A percentile compares a stretch with the other conserved stretches of the same genome.
Conservation (phyloP, 2,888 invertebrate species). For the Aporophyla nigra region DNA sequence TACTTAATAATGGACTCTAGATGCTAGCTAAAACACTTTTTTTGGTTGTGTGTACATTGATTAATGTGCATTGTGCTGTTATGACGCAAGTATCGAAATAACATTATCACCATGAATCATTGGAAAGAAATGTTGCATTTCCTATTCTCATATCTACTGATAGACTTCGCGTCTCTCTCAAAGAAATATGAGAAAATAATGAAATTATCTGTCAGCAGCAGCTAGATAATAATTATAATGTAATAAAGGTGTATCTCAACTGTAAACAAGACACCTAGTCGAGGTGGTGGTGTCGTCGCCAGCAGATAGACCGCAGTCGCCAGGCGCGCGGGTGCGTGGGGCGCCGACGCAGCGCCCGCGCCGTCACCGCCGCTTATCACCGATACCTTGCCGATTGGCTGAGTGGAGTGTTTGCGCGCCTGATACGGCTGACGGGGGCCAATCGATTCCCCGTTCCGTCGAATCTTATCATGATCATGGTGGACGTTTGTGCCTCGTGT, state of each 20-base stretch:
- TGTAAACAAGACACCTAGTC: conserved; percentile 83
- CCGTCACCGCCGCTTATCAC: conserved; percentile 78
- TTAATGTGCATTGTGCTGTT: neutral
- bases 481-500: conserved; percentile 88
- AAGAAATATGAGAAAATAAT: conserved; percentile 71
- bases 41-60: neutral
- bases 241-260: conserved; percentile 88
- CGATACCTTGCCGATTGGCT: conserved; percentile 85
- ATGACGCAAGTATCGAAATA: conserved; percentile 16
- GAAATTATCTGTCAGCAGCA: conserved; percentile 79
- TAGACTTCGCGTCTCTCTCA: conserved; percentile 1
- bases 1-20: neutral
- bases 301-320: conserved; percentile 79
- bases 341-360: conserved; percentile 66
- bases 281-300: conserved; percentile 77
- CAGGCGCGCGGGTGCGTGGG: conserved; percentile 61
- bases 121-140: conserved; percentile 17
- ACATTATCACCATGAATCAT: conserved; percentile 39
- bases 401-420: conserved; percentile 88
- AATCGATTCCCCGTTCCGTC: conserved; percentile 87
- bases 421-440: conserved; percentile 85
- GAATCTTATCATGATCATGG: conserved; percentile 89
- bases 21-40: neutral
- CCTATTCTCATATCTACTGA: conserved; percentile 1
- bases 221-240: conserved; percentile 84